Base-by-base conservation (phyloP, 2,113 vertebrate species). In the Micromys minutus region DNA sequence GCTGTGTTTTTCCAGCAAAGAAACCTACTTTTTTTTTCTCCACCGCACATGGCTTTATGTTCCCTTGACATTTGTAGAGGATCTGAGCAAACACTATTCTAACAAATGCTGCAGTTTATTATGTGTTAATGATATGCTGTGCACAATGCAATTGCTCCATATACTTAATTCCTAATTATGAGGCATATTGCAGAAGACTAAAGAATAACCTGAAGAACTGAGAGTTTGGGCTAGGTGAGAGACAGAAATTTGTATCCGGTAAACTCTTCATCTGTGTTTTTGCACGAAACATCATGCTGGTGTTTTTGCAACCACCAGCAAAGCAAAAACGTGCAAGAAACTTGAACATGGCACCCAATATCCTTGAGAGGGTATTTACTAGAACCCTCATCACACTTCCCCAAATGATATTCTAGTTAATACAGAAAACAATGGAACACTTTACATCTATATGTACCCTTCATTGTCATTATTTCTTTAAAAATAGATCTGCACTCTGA, bases 21-120 rank as follows among this genome's bases (percentile, higher is more conserved):
- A 74, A 91, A 52, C 8, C 24, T 94, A n/a, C n/a, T 88, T 17
- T 12, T 13, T 83, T 90, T 89, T 69, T 76, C 63, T 75, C n/a
- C n/a, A n/a, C n/a, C n/a, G 45, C 75, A 50, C 39, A 36, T 9
- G 50, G 71, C 17, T 95, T 86, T 80, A n/a, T 6, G 50, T 80
- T 81, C 34, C n/a, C 26, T 3, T 63, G 50, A 55, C 39, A 84
- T 85, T 94, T 85, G 63, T 76, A 85, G 75, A 85, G 22, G 47
- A 8, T 42, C 16, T 29, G 45, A 96, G 36, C 69, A 88, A 96
- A 96, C 85, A 57, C 72, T 94, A 55, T 75, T 42, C 39, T 87
- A 86, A 71, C 87, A 77, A 92, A 77, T 39, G 39, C 21, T 83
- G 31, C 69, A 47, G 52, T 92, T 96, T 93, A 77, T 90, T 93